These are phyloP conservation scores for Phymorhynchus buccinoides DNA, from an alignment of 1,140 invertebrate genomes.

Conservation along the genomic window DNA sequence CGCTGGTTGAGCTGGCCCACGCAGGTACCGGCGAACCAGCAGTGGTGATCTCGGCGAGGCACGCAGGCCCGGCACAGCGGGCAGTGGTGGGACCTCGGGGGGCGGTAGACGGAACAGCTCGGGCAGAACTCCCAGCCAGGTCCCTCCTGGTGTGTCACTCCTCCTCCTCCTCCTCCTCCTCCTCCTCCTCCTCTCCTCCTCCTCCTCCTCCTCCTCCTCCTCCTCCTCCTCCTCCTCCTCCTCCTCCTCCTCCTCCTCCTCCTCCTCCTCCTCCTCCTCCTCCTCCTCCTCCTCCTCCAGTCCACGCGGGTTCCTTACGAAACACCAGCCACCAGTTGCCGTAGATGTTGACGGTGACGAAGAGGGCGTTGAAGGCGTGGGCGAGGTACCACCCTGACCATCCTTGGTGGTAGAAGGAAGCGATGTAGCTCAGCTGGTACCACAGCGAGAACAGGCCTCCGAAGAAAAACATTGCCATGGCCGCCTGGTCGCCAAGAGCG, in stretches of 20 bases:
- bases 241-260: no score
- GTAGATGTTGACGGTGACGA: conserved; percentile 53
- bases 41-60: conserved; percentile 95
- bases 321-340: conserved; percentile 52
- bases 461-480: conserved; percentile 43
- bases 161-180: no score
- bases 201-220: no score
- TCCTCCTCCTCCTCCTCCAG: neutral
- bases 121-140: conserved; percentile 55
- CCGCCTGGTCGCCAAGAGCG: conserved; percentile 6
- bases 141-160: no score
- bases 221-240: no score
- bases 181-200: no score
- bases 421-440: conserved; percentile 51
- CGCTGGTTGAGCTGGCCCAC: conserved; percentile 91
- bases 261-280: conserved; percentile 9
- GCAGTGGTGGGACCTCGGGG: conserved; percentile 86
- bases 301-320: conserved; percentile 49
- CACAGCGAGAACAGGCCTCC: conserved; percentile 53
- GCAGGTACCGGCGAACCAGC: conserved; percentile 91
- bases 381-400: conserved; percentile 1
- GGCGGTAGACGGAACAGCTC: conserved; percentile 46
- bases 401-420: conserved; percentile 46
- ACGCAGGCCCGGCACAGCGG: conserved; percentile 85
- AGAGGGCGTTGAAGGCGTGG: conserved; percentile 35